Base-by-base conservation (phyloP, 1,140 invertebrate species). In the Steinernema feltiae region DNA sequence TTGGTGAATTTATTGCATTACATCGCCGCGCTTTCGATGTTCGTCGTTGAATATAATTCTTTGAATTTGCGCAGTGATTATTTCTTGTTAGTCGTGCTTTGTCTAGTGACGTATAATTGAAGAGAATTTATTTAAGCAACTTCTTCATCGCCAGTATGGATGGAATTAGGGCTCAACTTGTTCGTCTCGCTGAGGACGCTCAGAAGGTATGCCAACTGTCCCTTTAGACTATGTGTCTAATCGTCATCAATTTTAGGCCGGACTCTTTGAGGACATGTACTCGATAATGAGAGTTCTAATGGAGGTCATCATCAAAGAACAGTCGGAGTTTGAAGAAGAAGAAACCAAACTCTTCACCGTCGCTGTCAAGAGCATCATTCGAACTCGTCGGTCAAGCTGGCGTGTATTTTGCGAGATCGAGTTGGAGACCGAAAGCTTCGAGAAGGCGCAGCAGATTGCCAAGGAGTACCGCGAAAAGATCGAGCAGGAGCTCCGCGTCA, bases 341-440 rank as follows among this genome's bases (percentile, higher is more conserved):
- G 95, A 98, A 89, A 90, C 95, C 84, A 98, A 98, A 87, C 90
- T 98, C 72, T 90, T 98, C 69, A 97, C 94, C 30, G 95, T 98
- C 73, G 95, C 95, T n/a, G 98, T 97, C 89, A 98, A 98, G 90
- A 98, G 98, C 90, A 95, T 98, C 32, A 96, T 98, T 86, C 95
- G 95, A 78, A 93, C 95, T 78, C 91, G 95, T 79, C 90, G 96
- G 83, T 94, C 95, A 48, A 95, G 94, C 30, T 98, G 95, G 95
- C 90, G 95, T 88, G 97, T 98, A 84, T 94, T 98, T 82, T 94
- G 92, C 79, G 95, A 92, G 84, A 94, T 97, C 87, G 95, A 97
- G 91, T 94, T 97, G 88, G 88, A 88, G 74, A 94, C 94, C 88
- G 79, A 78, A 89, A 93, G 93, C 81, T 87, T 84, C 77, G 95